phyloP scores from a whole-genome alignment of 2,888 invertebrate species.

The Orthosia gracilis region DNA sequence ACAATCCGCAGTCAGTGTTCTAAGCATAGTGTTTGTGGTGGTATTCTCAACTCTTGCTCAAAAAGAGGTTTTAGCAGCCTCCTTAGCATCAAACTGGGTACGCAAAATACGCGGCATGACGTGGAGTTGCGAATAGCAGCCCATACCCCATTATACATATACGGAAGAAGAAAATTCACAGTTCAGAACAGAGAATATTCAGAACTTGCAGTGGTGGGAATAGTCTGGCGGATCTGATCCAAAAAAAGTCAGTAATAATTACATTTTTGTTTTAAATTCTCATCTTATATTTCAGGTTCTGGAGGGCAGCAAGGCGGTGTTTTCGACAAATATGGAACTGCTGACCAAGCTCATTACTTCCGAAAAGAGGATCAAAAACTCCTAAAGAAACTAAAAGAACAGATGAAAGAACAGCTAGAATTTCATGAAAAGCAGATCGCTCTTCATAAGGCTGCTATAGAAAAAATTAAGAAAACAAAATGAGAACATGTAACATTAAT shows the following conservation, averaged over 20 bases:
- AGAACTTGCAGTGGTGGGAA: too few species aligned
- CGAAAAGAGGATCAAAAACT: slow-evolving; percentile 25
- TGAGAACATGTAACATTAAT: neutral
- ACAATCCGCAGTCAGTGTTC: neutral
- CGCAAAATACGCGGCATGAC: too few species aligned
- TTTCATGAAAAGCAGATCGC: slow-evolving; percentile 31
- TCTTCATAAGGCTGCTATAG: slow-evolving; percentile 3
- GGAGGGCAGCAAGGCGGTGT: neutral
- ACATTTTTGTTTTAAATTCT: neutral
- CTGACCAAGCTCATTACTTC: slow-evolving; percentile 35
- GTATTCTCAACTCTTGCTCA: too few species aligned
- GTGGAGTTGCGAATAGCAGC: too few species aligned
- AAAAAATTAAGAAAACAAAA: slow-evolving; percentile 13
- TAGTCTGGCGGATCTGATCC: too few species aligned
- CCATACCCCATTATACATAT: too few species aligned
- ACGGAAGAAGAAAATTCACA: too few species aligned
- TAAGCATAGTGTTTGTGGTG: neutral
- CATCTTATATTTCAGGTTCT: slow-evolving; percentile 2
- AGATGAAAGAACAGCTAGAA: slow-evolving; percentile 10
- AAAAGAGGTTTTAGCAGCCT: too few species aligned
- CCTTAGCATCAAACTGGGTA: too few species aligned
- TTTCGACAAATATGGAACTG: slow-evolving; percentile 17
- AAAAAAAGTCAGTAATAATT: too few species aligned
- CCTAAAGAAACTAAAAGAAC: neutral
- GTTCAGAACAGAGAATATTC: too few species aligned